Base-by-base conservation (phyloP, 2,888 invertebrate species). In the Scelioninae gen. 2 region DNA sequence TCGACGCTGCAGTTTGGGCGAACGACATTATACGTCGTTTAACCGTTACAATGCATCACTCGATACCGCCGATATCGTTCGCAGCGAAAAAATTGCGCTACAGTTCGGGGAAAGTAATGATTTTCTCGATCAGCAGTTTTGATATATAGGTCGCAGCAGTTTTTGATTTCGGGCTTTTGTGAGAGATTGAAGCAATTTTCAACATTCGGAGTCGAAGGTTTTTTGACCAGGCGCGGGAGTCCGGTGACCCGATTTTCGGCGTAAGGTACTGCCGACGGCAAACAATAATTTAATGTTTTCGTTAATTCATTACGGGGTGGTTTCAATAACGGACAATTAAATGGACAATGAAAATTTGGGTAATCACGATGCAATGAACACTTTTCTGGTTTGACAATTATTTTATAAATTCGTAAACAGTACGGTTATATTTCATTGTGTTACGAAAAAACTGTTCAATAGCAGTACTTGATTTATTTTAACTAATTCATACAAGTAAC, bases 21-120 rank as follows among this genome's bases (percentile, higher is more conserved):
- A 69, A 45, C 55, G 74, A 76, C 77, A 80, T 81, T 77, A 77
- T 76, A 79, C 76, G 77, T 80, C 77, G 76, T 79, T 80, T 78
- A 76, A 75, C 55, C 72, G 67, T 75, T 69, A 75, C 75, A 73
- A 78, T 79, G 76, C 73, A 78, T 77, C 78, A 77, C 68, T 70
- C 76, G 79, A 79, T 80, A 75, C 74, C 78, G 78, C 79, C 53
- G 64, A 65, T 61, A 63, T 35, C 43, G 18, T 46, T 46, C 25
- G 45, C 22, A 31, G 25, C 25, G n/a, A 25, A 28, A 61, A 61
- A 61, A 61, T 37, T 48, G 50, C 28, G 31, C 37, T 53, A 68
- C 58, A 63, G 64, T 69, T 52, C 46, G 22, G 6, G 57, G 33
- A 31, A 65, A 33, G 46, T 60, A 72, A 61, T 58, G 53, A 57